Conservation (phyloP, 2,888 invertebrate species). For the Dryocosmus kuriphilus region DNA sequence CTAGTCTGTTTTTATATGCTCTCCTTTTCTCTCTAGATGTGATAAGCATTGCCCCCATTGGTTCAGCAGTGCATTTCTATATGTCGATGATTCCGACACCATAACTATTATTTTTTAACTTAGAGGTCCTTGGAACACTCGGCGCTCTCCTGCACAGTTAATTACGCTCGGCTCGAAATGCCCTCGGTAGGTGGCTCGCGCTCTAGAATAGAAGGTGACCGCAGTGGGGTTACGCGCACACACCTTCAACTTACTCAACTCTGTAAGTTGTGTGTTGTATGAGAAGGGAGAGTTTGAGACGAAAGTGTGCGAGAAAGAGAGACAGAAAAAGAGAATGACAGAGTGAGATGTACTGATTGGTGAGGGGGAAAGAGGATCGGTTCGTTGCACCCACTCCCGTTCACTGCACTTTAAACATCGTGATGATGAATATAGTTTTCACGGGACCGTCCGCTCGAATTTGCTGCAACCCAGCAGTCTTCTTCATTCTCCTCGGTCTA, state of each 20-base stretch:
- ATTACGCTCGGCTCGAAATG: slow-evolving; percentile 39
- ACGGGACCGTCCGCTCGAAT: slow-evolving; percentile 63
- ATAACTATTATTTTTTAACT: too few relatives aligned
- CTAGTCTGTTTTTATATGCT: too few relatives aligned
- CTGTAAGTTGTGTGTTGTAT: slow-evolving; percentile 34
- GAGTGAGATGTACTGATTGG: slow-evolving; percentile 42
- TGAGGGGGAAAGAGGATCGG: slow-evolving; percentile 56
- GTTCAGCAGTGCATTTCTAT: too few relatives aligned
- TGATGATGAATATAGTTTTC: slow-evolving; percentile 66
- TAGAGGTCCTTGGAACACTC: too few relatives aligned
- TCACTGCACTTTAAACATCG: slow-evolving; percentile 67
- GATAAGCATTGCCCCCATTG: too few relatives aligned
- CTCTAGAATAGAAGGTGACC: slow-evolving; percentile 70
- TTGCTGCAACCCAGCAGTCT: slow-evolving; percentile 6
- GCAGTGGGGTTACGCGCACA: slow-evolving; percentile 65
- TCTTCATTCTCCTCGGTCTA: neutral
- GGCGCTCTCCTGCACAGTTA: too few relatives aligned
- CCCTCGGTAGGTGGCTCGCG: slow-evolving; percentile 48
- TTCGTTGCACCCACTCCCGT: slow-evolving; percentile 72
- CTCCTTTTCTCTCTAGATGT: too few relatives aligned
- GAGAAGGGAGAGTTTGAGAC: slow-evolving; percentile 55
- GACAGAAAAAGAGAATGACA: slow-evolving; percentile 43
- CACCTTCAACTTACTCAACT: slow-evolving; percentile 49
- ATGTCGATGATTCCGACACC: too few relatives aligned
- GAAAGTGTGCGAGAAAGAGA: slow-evolving; percentile 48